Percentiles rank a stretch among this genome's conserved stretches.
Evolutionary conservation across 2,113 vertebrate species (phyloP).

Genomic region (Elephas maximus): DNA sequence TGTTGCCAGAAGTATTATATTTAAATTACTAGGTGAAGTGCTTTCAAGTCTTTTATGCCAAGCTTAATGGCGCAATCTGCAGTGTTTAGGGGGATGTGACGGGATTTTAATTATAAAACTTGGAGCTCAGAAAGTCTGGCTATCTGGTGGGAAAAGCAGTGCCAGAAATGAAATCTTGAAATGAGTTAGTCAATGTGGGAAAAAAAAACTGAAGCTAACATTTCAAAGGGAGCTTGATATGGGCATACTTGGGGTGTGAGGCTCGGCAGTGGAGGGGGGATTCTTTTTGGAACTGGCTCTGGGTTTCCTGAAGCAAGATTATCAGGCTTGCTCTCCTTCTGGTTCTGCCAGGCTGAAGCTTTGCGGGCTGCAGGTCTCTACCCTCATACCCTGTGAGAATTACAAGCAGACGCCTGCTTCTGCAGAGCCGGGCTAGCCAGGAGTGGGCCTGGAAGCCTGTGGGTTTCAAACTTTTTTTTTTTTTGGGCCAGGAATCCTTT

Average conservation of each 20-base stretch:
- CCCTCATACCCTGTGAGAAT: too few relatives aligned
- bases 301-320: not conserved
- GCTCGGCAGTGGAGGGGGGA: not conserved
- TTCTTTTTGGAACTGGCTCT: not conserved
- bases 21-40: conserved; percentile 78
- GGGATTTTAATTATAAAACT: conserved; percentile 76
- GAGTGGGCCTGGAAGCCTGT: not conserved
- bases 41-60: conserved; percentile 60
- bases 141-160: conserved; percentile 58
- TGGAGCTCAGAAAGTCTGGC: conserved; percentile 56
- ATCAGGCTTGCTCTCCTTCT: not conserved
- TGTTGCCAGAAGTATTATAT: conserved; percentile 62
- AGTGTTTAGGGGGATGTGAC: conserved; percentile 44
- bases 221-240: conserved; percentile 1
- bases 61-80: conserved; percentile 60
- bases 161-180: conserved; percentile 70
- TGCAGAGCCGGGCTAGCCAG: not conserved
- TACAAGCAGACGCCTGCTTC: not conserved
- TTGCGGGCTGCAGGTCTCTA: not conserved
- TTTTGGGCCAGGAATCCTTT: not conserved
- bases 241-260: not conserved
- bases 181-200: conserved; percentile 36
- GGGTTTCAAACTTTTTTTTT: not conserved
- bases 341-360: not conserved
- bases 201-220: not conserved